Percentiles rank a stretch among this genome's conserved stretches.
Conservation (phyloP, 30 jellyfish, hydroid and myxozoan genomes). For the Morbakka virulenta region DNA sequence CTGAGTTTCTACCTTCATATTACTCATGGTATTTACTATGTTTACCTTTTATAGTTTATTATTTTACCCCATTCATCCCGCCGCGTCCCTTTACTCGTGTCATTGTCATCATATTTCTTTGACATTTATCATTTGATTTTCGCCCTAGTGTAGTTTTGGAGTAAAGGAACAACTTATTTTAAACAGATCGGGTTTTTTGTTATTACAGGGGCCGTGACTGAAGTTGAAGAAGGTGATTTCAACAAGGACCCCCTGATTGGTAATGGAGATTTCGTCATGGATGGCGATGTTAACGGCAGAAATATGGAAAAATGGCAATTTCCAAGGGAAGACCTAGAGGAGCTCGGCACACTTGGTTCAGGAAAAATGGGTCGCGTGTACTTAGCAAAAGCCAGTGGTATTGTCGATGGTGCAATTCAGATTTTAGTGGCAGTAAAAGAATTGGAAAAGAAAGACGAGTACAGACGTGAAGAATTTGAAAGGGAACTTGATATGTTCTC, state of each 20-base stretch:
- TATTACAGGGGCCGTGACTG: constrained; percentile 54
- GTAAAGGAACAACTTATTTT: too few species aligned
- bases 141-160: too few species aligned
- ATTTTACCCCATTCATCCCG: too few species aligned
- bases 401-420: constrained; percentile 40
- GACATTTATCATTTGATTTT: too few species aligned
- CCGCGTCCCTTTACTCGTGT: too few species aligned
- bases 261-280: constrained; percentile 59
- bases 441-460: constrained; percentile 50
- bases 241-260: constrained; percentile 69
- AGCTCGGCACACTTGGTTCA: constrained; percentile 58
- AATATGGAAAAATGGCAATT: constrained; percentile 48
- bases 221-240: constrained; percentile 79
- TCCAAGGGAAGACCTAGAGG: constrained; percentile 62
- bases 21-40: too few species aligned
- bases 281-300: constrained; percentile 35
- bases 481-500: constrained; percentile 72
- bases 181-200: too few species aligned
- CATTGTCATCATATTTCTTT: too few species aligned
- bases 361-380: constrained; percentile 86
- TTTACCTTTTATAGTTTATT: too few species aligned
- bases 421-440: constrained; percentile 80
- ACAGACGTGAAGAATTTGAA: constrained; percentile 60
- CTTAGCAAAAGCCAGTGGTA: constrained; percentile 80
- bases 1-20: too few species aligned